phyloP scores from a whole-genome alignment of 2,113 vertebrate species.

The Irena cyanogastra region DNA sequence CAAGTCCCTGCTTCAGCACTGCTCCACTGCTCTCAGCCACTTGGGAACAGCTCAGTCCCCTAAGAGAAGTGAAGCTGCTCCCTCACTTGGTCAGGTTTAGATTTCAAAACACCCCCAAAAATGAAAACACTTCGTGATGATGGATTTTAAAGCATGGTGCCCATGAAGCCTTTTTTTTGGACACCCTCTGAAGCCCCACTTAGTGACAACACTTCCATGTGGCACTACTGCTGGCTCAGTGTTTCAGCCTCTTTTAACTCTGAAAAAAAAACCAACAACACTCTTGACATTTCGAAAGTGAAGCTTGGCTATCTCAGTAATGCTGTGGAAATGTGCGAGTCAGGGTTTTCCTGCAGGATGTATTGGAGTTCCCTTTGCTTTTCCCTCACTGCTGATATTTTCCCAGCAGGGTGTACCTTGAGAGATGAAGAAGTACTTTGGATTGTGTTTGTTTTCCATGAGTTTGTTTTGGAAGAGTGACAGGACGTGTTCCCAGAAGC shows the following conservation, averaged over 20 bases:
- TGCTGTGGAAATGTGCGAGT: neutral
- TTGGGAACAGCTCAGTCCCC: neutral
- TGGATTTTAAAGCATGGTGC: neutral
- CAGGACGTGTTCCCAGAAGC: neutral
- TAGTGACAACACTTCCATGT: neutral
- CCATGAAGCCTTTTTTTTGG: neutral
- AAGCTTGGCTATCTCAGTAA: neutral
- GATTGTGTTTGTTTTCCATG: neutral
- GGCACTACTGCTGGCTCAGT: neutral
- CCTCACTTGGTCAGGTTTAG: too few relatives aligned
- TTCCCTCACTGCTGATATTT: neutral
- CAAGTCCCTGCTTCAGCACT: neutral
- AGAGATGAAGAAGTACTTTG: neutral
- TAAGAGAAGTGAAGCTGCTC: neutral
- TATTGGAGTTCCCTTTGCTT: neutral
- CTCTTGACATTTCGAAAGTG: neutral
- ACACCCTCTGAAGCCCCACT: neutral
- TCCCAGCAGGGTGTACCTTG: neutral
- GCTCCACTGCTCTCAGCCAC: neutral
- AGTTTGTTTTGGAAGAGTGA: neutral
- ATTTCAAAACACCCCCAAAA: neutral
- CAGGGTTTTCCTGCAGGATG: neutral
- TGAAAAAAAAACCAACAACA: neutral
- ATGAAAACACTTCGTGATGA: neutral
- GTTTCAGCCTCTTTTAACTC: neutral